phyloP scores from a whole-genome alignment of 2,113 vertebrate species.

The Prolemur simus region DNA sequence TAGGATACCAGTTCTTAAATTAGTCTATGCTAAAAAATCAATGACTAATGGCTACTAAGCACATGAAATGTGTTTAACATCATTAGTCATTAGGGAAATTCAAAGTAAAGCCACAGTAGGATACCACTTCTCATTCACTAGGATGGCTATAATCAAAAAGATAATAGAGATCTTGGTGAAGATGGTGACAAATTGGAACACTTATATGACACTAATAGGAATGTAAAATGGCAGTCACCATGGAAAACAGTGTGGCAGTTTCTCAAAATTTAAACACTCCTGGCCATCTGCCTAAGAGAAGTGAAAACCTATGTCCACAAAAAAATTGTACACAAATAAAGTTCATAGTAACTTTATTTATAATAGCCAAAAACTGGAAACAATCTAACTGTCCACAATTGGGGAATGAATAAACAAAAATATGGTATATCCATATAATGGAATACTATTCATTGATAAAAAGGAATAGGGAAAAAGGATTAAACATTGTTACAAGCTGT shows the following conservation, averaged over 20 bases:
- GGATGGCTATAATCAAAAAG: neutral
- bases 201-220: neutral
- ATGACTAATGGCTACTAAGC: neutral
- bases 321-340: neutral
- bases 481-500: neutral
- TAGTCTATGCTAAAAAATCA: neutral
- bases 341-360: neutral
- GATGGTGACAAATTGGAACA: neutral
- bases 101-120: neutral
- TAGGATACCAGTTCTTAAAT: neutral
- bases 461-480: neutral
- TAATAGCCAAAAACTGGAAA: neutral
- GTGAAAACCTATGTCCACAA: neutral
- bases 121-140: neutral
- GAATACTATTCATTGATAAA: neutral
- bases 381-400: neutral
- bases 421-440: neutral
- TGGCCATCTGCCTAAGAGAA: neutral
- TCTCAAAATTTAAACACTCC: constrained; percentile 3
- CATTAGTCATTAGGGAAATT: neutral
- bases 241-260: neutral
- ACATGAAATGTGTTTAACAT: constrained; percentile 13
- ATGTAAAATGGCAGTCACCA: neutral
- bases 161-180: neutral
- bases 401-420: neutral